Conservation (phyloP, 2,888 invertebrate genomes). For the Thalpophila matura region DNA sequence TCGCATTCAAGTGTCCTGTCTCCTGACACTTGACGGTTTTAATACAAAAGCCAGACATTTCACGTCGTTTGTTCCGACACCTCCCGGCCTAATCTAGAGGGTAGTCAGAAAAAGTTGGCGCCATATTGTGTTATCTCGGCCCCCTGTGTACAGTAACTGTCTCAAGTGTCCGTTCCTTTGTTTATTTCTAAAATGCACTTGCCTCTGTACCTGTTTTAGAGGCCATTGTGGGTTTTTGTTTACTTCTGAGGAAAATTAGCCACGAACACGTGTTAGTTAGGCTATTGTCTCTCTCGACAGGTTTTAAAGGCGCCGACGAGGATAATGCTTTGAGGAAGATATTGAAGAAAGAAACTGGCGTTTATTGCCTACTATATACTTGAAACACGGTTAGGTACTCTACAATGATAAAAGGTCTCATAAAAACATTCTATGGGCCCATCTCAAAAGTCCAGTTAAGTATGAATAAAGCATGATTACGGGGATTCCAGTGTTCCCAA, state of each 20-base stretch:
- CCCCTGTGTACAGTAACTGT: slow-evolving; percentile 77
- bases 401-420: slow-evolving; percentile 14
- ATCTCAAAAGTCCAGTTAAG: slow-evolving; percentile 13
- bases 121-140: slow-evolving; percentile 78
- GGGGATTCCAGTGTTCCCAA: neutral
- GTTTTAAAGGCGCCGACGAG: slow-evolving; percentile 66
- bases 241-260: slow-evolving; percentile 77
- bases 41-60: slow-evolving; percentile 87
- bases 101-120: slow-evolving; percentile 84
- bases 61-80: slow-evolving; percentile 87
- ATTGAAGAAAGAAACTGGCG: slow-evolving; percentile 46
- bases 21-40: slow-evolving; percentile 71
- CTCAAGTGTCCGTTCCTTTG: slow-evolving; percentile 78
- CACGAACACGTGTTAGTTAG: slow-evolving; percentile 75
- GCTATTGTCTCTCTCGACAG: slow-evolving; percentile 70
- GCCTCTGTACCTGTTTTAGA: slow-evolving; percentile 80
- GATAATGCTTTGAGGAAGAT: slow-evolving; percentile 43
- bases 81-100: slow-evolving; percentile 77
- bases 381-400: slow-evolving; percentile 33
- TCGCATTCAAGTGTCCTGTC: slow-evolving; percentile 71
- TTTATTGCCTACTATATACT: slow-evolving; percentile 56
- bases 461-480: slow-evolving; percentile 2
- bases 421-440: slow-evolving; percentile 15
- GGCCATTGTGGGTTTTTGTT: slow-evolving; percentile 69
- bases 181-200: slow-evolving; percentile 78